Base-by-base conservation (phyloP, 2,797 vertebrate genomes). In the Spea hammondii region DNA sequence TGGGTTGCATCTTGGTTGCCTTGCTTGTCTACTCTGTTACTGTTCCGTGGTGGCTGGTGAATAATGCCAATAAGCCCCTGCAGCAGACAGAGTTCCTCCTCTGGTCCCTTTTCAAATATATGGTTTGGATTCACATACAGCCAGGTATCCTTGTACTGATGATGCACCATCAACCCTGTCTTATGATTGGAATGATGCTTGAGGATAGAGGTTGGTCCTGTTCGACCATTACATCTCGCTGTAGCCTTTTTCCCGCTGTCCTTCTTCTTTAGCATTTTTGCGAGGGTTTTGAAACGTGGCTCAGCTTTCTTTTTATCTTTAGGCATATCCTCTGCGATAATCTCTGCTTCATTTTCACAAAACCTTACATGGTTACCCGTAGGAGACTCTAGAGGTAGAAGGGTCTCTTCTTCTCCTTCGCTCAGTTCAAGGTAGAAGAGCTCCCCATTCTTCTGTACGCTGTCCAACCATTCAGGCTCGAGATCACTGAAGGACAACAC, bases 381-480 rank as follows among this genome's bases (percentile, higher is more conserved):
- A 0, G 89, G 87, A 1, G 88, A 84, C 74, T 94, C 92, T 9
- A 84, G 86, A 74, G 88, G 94, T 77, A 94, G 89, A 62, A 97
- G 72, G 0, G 83, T 83, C 88, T 97, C 95, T 87, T 97, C 96
- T 82, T 99, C 98, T 0, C 90, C 94, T 82, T 98, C 97, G 75
- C 96, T 98, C 82, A 99, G 76, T 85, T 99, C 97, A 84, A 99
- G 86, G 85, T 99, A 99, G 88, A 99, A 98, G 3, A 99, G 92
- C 78, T 99, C 96, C 4, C 98, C 97, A 2, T 96, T 97, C 87
- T 92, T 95, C 90, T 99, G 95, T 71, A 99, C 94, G 4, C 94
- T 93, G 4, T 97, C 94, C 84, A 96, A 87, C 98, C 98, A 99
- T 78, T 99, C 97, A 4, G 97, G 96, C 84, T 97, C 96, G 76